Base-by-base conservation (phyloP, 1,140 invertebrate genomes). In the Probaryconus sp. region DNA sequence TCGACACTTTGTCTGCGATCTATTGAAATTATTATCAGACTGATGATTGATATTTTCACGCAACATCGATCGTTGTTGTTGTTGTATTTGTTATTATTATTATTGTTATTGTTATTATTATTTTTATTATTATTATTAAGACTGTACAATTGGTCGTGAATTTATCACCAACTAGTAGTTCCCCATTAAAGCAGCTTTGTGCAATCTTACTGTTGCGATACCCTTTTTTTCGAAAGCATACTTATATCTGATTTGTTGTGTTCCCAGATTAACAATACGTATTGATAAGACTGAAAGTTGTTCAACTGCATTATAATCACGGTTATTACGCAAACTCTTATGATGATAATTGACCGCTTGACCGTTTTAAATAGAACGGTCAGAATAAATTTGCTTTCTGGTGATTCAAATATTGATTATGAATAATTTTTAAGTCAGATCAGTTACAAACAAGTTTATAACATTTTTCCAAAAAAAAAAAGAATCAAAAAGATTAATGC, bases 171-270 rank as follows among this genome's bases (percentile, higher is more conserved):
- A 55, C 35, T 2, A 21, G 51, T 50, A 43, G 47, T 35, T n/a
- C n/a, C n/a, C 35, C 35, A 24, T 40, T 28, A 37, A 13, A 2
- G 9, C 11, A 37, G 6, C 35, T 64, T 60, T 65, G 51, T 58
- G 50, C 43, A 64, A 56, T 56, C 40, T 47, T 11, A 56, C 56
- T 31, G 33, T 63, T 63, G 56, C 58, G 58, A 71, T 71, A 61
- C 35, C 33, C 5, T 53, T 60, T 70, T 48, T 70, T 26, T 37
- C 10, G 40, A 35, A 55, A 61, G 48, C 38, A 60, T 51, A 51
- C 53, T n/a, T 56, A 48, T 61, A 48, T 61, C 58, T 64, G 68
- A 71, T 64, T 56, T 58, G 58, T 64, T 48, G 26, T 56, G 45
- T 63, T 70, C 48, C 13, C 17, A 9, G n/a, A 14, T 40, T 40